Evolutionary conservation across 2,888 invertebrate species (phyloP).

Genomic region (Melanostoma mellinum): DNA sequence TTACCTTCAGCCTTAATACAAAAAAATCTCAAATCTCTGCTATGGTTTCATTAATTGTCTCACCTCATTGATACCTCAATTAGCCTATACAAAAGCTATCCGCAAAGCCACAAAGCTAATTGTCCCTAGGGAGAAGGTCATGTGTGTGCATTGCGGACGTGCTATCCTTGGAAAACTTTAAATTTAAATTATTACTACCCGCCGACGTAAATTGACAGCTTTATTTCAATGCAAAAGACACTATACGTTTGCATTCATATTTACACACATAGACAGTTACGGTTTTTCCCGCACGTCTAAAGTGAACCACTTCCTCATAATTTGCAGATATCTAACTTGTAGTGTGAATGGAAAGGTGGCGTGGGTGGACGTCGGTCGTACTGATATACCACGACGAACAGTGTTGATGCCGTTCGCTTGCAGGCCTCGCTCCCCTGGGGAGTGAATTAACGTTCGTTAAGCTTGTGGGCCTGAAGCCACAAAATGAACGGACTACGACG

Average conservation of each 20-base stretch:
- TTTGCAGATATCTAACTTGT: constrained; percentile 55
- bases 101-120: constrained; percentile 39
- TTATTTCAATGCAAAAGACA: constrained; percentile 32
- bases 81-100: neutral
- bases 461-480: constrained; percentile 71
- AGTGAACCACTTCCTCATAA: constrained; percentile 70
- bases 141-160: constrained; percentile 54
- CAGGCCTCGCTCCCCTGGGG: constrained; percentile 54
- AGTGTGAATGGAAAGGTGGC: constrained; percentile 26
- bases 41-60: constrained; percentile 1
- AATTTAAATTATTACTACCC: constrained; percentile 70
- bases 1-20: too few relatives aligned
- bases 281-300: constrained; percentile 49
- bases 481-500: constrained; percentile 68
- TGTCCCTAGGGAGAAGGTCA: constrained; percentile 66
- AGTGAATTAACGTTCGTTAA: constrained; percentile 73
- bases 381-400: constrained; percentile 17
- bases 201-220: constrained; percentile 70
- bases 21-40: too few relatives aligned
- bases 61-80: constrained; percentile 26
- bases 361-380: constrained; percentile 2
- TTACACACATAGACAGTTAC: constrained; percentile 18
- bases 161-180: constrained; percentile 60
- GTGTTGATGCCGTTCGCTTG: constrained; percentile 50
- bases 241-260: neutral